Evolutionary conservation across 2,797 vertebrate species (phyloP).

Genomic region (Borostomias antarcticus): DNA sequence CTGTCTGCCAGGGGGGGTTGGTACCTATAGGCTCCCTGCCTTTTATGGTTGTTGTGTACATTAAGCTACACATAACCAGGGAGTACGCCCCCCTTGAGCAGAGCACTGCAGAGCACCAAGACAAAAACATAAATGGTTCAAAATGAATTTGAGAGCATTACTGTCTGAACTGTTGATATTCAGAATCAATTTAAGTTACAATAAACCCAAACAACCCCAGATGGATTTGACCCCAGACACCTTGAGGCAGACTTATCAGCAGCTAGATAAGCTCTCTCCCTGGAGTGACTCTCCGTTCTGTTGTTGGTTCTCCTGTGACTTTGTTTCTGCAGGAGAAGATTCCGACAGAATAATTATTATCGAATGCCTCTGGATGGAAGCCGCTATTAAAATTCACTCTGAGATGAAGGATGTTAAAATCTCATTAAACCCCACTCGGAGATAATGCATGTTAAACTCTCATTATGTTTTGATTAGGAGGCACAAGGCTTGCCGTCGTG

Average conservation of each 20-base stretch:
- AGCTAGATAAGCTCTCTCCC: background rate
- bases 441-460: conserved; percentile 57
- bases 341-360: conserved; percentile 22
- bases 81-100: too few relatives aligned
- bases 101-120: too few relatives aligned
- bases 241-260: background rate
- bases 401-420: conserved; percentile 57
- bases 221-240: background rate
- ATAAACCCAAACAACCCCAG: background rate
- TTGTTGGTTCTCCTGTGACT: conserved; percentile 37
- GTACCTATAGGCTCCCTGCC: too few relatives aligned
- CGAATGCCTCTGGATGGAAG: conserved; percentile 44
- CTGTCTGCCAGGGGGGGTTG: too few relatives aligned
- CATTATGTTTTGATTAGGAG: conserved; percentile 64
- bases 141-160: too few relatives aligned
- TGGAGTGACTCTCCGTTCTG: conserved; percentile 7
- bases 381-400: conserved; percentile 61
- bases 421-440: conserved; percentile 64
- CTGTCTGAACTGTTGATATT: too few relatives aligned
- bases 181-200: too few relatives aligned
- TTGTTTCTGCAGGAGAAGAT: conserved; percentile 32
- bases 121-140: background rate
- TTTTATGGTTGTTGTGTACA: too few relatives aligned
- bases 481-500: conserved; percentile 40
- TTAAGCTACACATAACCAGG: too few relatives aligned